phyloP scores from a whole-genome alignment of 2,888 invertebrate species.

The Byasa hedistus region DNA sequence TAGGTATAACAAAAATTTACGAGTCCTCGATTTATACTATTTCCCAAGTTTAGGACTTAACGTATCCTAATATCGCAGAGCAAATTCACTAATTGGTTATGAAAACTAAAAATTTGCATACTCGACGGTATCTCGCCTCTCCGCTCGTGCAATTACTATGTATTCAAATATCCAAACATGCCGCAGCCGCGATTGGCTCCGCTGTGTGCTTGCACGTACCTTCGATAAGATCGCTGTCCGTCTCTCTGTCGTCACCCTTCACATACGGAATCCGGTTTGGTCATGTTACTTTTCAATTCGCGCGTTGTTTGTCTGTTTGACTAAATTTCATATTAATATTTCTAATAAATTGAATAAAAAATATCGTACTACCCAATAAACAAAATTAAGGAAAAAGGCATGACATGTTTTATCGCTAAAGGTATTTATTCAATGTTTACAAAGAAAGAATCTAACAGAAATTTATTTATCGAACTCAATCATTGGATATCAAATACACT shows the following conservation, averaged over 20 bases:
- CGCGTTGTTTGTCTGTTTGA: neutral
- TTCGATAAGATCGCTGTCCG: constrained; percentile 51
- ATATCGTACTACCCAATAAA: too few relatives aligned
- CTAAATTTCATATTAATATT: neutral
- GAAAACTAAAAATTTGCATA: constrained; percentile 13
- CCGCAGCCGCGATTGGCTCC: constrained; percentile 51
- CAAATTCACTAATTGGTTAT: constrained; percentile 9
- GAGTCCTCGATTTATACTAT: neutral
- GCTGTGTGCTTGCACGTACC: constrained; percentile 33
- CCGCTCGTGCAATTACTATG: constrained; percentile 20
- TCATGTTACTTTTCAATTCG: constrained; percentile 24
- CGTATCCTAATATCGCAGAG: neutral
- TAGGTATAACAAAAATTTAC: neutral
- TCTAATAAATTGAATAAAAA: neutral
- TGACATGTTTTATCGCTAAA: too few relatives aligned
- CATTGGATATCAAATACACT: too few relatives aligned
- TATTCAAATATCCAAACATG: constrained; percentile 27
- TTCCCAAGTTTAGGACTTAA: neutral
- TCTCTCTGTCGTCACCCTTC: constrained; percentile 57
- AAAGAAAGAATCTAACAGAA: too few relatives aligned
- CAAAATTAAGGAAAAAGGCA: too few relatives aligned
- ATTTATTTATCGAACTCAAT: too few relatives aligned
- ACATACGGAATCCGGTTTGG: constrained; percentile 40
- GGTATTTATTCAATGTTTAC: too few relatives aligned
- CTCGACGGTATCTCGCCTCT: constrained; percentile 1